phyloP scores from a whole-genome alignment of 2,113 vertebrate genomes.

The Phrynosoma platyrhinos region DNA sequence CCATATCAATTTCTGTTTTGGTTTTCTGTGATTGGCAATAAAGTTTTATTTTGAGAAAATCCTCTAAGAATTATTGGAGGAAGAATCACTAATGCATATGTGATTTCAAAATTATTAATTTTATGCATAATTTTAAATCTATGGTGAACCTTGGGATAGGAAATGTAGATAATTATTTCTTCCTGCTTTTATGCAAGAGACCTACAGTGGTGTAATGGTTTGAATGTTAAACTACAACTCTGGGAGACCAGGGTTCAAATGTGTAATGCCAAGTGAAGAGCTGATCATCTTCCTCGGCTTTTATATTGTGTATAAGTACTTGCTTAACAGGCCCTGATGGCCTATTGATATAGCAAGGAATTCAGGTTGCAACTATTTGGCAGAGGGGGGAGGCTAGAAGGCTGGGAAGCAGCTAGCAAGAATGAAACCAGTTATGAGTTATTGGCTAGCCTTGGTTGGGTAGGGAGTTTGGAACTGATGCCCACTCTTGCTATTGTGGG shows the following conservation, averaged over 20 bases:
- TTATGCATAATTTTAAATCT: not conserved
- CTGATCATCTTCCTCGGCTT: slow-evolving; percentile 2
- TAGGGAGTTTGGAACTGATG: not conserved
- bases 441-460: not conserved
- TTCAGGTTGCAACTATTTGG: not conserved
- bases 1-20: too few relatives aligned
- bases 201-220: too few relatives aligned
- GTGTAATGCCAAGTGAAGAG: slow-evolving; percentile 6
- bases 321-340: not conserved
- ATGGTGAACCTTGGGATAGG: not conserved
- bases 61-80: too few relatives aligned
- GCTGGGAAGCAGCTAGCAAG: not conserved
- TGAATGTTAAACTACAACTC: too few relatives aligned
- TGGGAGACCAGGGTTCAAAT: too few relatives aligned
- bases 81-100: not conserved
- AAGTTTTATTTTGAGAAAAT: too few relatives aligned
- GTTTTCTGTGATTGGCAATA: too few relatives aligned
- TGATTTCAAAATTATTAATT: slow-evolving; percentile 2
- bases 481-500: not conserved
- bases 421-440: not conserved
- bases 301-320: not conserved
- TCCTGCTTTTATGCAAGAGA: not conserved
- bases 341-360: not conserved
- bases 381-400: not conserved
- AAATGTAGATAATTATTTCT: not conserved